Base-by-base conservation (phyloP, 2,113 vertebrate species). In the Agelaius tricolor region DNA sequence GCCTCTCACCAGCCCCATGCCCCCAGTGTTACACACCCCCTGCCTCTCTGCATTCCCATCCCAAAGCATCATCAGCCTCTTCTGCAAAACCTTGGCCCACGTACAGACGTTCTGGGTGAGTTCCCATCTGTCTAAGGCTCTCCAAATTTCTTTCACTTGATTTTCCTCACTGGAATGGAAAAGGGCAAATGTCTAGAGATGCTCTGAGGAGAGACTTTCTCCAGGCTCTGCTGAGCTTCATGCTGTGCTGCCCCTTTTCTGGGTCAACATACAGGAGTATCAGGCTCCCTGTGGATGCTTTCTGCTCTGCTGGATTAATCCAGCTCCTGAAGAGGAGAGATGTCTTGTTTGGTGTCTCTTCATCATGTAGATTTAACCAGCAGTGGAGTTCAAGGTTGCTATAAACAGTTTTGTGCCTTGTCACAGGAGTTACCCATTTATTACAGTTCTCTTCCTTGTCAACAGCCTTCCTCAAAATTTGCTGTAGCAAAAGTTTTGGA, bases 381-480 rank as follows among this genome's bases (percentile, higher is more conserved):
- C 58, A 77, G 51, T 23, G 30, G 37, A 91, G 80, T 93, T 94
- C 76, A 89, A 95, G 90, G 52, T 62, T 89, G 88, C 97, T 98
- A 97, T 97, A 98, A 96, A 97, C 97, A 98, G 95, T 94, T 97
- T 80, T 73, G 82, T 84, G 87, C 94, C 82, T 96, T 96, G 68
- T 90, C 90, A 83, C 87, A 49, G 95, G 91, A 97, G 96, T 96
- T 88, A 90, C 59, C 84, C 87, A 87, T 97, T 97, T 97, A 95
- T 97, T 95, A 95, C 77, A 93, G 84, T 91, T 97, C 95, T 94
- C 91, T 93, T 96, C 87, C 95, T 93, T 97, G 95, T 95, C 94
- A 91, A 80, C 82, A 87, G 87, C 49, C 39, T 88, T 76, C 80
- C 89, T 84, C 51, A 63, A 55, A 91, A 51, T 2, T 63, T 51